Percentiles rank a stretch among this genome's conserved stretches.
Conservation (phyloP, 2,888 invertebrate species). For the Lithophane semibrunnea region DNA sequence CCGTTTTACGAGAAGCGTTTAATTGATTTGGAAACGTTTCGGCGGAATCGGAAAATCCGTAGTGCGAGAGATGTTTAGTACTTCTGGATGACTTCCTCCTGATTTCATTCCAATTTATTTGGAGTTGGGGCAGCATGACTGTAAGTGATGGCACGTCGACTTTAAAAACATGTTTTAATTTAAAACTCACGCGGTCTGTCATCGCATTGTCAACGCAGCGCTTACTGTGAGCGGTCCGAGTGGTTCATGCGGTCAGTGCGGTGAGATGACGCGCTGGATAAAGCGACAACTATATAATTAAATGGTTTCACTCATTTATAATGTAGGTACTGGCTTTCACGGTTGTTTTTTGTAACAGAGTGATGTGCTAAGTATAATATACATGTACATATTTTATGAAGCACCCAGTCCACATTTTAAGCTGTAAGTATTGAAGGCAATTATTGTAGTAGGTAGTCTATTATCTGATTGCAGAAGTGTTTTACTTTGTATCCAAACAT, state of each 20-base stretch:
- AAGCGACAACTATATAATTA: not conserved
- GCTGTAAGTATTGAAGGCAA: not conserved
- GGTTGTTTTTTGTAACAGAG: not conserved
- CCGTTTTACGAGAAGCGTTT: constrained; percentile 16
- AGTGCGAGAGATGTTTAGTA: not conserved
- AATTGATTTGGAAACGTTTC: constrained; percentile 7
- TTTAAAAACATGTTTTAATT: constrained; percentile 1
- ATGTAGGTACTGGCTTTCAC: not conserved
- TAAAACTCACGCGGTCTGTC: not conserved
- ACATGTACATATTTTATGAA: not conserved
- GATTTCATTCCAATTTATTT: not conserved
- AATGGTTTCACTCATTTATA: not conserved
- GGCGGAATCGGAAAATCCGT: not conserved
- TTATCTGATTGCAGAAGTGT: not conserved
- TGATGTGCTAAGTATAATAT: not conserved
- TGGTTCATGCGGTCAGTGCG: not conserved
- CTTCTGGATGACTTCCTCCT: not conserved
- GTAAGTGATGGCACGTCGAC: not conserved
- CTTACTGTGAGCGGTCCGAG: not conserved
- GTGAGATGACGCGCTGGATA: not conserved
- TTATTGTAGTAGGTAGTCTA: not conserved
- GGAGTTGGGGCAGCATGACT: not conserved
- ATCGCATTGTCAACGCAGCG: not conserved
- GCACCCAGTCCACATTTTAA: not conserved
- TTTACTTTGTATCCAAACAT: not conserved